These are phyloP conservation scores for Cacatua alba DNA, from an alignment of 2,113 vertebrate species.

Conservation along the genomic window DNA sequence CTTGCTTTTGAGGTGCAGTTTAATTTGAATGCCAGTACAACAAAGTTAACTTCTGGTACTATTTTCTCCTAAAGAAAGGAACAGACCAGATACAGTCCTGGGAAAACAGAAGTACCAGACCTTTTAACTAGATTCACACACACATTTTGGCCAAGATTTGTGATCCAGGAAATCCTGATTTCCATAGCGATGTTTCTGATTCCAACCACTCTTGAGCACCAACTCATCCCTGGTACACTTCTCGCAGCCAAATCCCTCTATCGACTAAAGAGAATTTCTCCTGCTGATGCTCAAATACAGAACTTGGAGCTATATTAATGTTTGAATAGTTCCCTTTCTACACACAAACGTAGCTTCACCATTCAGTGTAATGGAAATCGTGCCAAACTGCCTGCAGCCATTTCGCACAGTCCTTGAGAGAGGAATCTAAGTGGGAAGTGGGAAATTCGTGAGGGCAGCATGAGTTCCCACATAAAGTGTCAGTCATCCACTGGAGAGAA, in stretches of 20 bases:
- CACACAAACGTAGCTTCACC: background rate
- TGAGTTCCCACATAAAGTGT: background rate
- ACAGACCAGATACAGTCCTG: background rate
- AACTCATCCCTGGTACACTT: background rate
- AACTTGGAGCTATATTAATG: background rate
- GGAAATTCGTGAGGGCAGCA: background rate
- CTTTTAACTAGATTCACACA: background rate
- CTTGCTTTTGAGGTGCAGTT: background rate
- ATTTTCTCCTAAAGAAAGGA: background rate
- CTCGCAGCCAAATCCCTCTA: background rate
- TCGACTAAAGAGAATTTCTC: background rate
- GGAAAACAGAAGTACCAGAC: background rate
- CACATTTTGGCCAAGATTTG: background rate
- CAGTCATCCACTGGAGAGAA: background rate
- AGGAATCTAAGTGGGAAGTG: background rate
- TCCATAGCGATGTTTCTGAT: accelerated
- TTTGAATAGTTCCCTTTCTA: background rate
- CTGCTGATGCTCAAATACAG: background rate
- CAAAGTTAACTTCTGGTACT: too few species aligned
- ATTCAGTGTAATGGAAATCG: background rate
- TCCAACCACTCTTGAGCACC: background rate
- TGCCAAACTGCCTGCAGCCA: background rate
- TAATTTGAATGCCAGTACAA: background rate
- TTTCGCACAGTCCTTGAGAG: background rate
- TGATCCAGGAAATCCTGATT: background rate